Evolutionary conservation across 2,888 invertebrate species (phyloP).

Genomic region (Cheilosia impressa): DNA sequence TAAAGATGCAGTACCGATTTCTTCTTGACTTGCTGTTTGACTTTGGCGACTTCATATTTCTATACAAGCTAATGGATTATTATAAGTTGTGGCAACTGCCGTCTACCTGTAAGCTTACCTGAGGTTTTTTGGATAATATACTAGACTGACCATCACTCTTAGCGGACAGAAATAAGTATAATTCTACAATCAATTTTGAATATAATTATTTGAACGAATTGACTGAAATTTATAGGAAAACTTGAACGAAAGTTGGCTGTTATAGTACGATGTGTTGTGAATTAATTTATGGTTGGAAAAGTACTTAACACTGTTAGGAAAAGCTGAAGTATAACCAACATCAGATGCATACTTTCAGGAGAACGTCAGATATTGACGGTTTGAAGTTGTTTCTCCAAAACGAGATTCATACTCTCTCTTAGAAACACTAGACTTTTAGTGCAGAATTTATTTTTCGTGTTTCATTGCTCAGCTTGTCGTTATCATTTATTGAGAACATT

Average conservation of each 20-base stretch:
- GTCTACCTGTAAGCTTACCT: conserved; percentile 2
- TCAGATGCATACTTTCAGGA: too few species aligned
- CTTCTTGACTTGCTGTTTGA: conserved; percentile 32
- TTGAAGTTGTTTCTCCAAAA: too few species aligned
- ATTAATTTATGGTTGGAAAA: too few species aligned
- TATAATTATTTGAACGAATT: conserved; percentile 16
- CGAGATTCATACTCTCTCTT: too few species aligned
- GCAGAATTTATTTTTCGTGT: too few species aligned
- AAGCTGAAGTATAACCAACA: too few species aligned
- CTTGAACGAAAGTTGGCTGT: not conserved
- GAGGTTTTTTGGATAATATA: conserved; percentile 53
- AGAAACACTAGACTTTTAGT: too few species aligned
- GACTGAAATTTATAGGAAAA: conserved; percentile 27
- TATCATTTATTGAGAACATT: too few species aligned
- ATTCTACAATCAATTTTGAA: conserved; percentile 31
- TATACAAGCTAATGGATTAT: conserved; percentile 4
- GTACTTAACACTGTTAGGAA: too few species aligned
- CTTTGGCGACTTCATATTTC: conserved; percentile 63
- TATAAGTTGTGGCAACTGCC: not conserved
- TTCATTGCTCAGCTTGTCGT: too few species aligned
- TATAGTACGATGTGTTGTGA: too few species aligned
- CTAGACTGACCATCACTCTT: conserved; percentile 47
- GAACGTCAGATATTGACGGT: too few species aligned
- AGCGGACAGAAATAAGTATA: conserved; percentile 13
- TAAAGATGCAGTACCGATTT: conserved; percentile 30